These are phyloP conservation scores for Agapornis roseicollis DNA, from an alignment of 2,113 vertebrate species.

Conservation along the genomic window DNA sequence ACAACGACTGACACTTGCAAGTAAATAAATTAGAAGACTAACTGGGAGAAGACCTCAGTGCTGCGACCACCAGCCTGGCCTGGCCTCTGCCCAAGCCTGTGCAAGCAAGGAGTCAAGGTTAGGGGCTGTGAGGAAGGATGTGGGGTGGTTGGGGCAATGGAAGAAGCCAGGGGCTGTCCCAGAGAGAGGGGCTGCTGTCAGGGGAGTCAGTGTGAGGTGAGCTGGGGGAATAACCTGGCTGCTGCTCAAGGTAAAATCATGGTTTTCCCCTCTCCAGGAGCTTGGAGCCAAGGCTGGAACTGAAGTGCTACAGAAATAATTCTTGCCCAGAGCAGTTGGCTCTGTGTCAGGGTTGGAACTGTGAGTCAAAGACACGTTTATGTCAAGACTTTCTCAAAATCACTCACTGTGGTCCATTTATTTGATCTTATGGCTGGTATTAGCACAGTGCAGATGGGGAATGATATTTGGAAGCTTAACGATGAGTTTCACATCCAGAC, in stretches of 20 bases:
- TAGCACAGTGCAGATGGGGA: not conserved
- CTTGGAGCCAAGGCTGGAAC: slow-evolving; percentile 11
- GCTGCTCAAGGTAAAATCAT: not conserved
- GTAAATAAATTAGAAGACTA: not conserved
- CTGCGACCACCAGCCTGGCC: not conserved
- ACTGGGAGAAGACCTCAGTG: not conserved
- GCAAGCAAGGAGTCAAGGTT: not conserved
- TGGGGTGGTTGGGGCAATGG: rapidly evolving
- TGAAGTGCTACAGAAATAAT: slow-evolving; percentile 26
- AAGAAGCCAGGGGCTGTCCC: not conserved
- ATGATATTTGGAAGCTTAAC: not conserved
- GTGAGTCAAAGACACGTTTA: slow-evolving; percentile 36
- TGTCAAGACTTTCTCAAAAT: slow-evolving; percentile 26
- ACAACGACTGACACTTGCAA: not conserved
- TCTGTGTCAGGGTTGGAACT: not conserved
- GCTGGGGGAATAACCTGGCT: not conserved
- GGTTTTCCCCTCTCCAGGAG: not conserved
- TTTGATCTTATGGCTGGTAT: not conserved
- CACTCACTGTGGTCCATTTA: slow-evolving; percentile 16
- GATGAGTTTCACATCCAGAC: not conserved
- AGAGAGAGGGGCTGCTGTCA: not conserved
- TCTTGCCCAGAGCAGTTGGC: slow-evolving; percentile 9
- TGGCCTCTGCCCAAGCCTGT: not conserved
- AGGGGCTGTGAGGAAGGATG: rapidly evolving
- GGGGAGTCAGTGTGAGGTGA: not conserved